phyloP scores from a whole-genome alignment of 2,888 invertebrate species.

The Lacanobia wlatinum region DNA sequence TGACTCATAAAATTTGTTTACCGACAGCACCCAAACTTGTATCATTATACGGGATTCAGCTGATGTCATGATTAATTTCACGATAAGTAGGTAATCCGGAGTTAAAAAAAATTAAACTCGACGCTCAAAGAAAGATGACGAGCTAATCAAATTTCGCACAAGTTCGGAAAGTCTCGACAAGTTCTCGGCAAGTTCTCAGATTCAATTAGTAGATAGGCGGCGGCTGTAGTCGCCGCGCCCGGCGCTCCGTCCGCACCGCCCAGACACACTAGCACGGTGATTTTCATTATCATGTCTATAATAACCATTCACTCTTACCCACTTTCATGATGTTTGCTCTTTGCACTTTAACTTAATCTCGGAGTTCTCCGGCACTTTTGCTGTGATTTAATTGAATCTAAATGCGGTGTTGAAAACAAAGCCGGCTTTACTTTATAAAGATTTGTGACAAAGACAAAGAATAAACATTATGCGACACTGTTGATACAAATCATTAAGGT shows the following conservation, averaged over 20 bases:
- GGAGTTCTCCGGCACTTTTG: constrained; percentile 7
- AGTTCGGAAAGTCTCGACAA: constrained; percentile 83
- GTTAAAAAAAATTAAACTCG: constrained; percentile 80
- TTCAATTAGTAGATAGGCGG: constrained; percentile 87
- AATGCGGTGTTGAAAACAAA: constrained; percentile 12
- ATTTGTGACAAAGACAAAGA: constrained; percentile 13
- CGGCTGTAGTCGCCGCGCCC: constrained; percentile 60
- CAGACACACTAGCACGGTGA: constrained; percentile 65
- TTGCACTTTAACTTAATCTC: constrained; percentile 51
- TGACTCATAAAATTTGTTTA: constrained; percentile 45
- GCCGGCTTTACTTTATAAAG: constrained; percentile 3
- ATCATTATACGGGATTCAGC: constrained; percentile 66
- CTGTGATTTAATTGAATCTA: constrained; percentile 37
- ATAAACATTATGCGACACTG: constrained; percentile 17
- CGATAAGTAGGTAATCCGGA: constrained; percentile 71
- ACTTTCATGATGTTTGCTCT: constrained; percentile 61
- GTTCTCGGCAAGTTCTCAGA: constrained; percentile 84
- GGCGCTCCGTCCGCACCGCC: constrained; percentile 47
- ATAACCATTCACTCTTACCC: constrained; percentile 63
- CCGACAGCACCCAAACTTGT: constrained; percentile 60
- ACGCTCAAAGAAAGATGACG: constrained; percentile 82
- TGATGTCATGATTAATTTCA: constrained; percentile 70
- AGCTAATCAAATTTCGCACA: constrained; percentile 86
- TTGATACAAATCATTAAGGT: constrained; percentile 40
- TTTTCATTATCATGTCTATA: constrained; percentile 72